Base-by-base conservation (phyloP, 1,140 invertebrate genomes). In the Drosophila ercepeae region DNA sequence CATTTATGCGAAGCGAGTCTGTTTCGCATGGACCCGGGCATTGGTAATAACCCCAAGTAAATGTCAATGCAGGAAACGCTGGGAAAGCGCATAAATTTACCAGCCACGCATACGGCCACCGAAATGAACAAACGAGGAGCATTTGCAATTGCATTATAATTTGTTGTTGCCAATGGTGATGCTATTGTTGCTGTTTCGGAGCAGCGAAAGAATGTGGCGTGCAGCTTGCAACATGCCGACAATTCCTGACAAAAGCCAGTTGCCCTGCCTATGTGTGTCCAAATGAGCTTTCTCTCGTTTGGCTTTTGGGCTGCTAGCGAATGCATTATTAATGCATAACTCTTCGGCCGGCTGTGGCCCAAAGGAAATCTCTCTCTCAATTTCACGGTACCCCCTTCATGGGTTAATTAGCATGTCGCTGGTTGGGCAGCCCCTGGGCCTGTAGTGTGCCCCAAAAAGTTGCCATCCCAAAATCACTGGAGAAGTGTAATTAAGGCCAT, bases 101-200 rank as follows among this genome's bases (percentile, higher is more conserved):
- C 67, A 27, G 52, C 41, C 18, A 16, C 14, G 50, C 23, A 44
- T 8, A 14, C 42, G 36, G n/a, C 29, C n/a, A 39, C 27, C 25
- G 36, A 27, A 36, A 21, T 29, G 45, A 58, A 49, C 50, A 70
- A 71, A 59, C 65, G 68, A 70, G 32, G 57, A 32, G 29, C 49
- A 74, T 73, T 64, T 73, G 70, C 70, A 84, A 86, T 84, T 86
- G 81, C 79, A 86, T 79, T 84, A 70, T 79, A 84, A 79, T 86
- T 84, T 84, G 79, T 73, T 44, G 27, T 34, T 18, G 46, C 25
- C 19, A 50, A 50, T 67, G 36, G 51, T 36, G 71, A 7, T 27
- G 36, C n/a, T n/a, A 27, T 11, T 39, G 36, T 16, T 39, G 36
- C 36, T 6, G 11, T 14, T n/a, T n/a, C n/a, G n/a, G n/a, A n/a